Base-by-base conservation (phyloP, 2,113 vertebrate species). In the Ammodytes marinus region DNA sequence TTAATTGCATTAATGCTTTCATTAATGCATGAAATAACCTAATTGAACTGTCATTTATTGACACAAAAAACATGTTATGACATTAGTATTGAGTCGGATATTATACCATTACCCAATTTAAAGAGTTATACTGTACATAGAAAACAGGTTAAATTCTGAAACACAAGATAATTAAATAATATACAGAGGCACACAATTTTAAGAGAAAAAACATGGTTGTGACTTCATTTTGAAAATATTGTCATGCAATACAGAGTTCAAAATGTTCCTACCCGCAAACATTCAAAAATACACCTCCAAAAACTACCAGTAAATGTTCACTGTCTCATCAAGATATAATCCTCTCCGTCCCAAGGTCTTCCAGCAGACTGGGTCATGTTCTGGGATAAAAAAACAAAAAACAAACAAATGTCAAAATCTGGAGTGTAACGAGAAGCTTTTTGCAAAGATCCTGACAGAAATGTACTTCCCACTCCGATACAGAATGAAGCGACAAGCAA, bases 201-300 rank as follows among this genome's bases (percentile, higher is more conserved):
- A 60, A 60, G 42, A 55, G 8, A 0, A n/a, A 4, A 42, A 7
- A 4, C 3, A 7, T 15, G 35, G 40, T 52, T n/a, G 6, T 9
- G 3, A 11, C 43, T 73, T 27, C 53, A 73, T 45, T 85, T 63
- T 57, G 9, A 57, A 59, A 59, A 65, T 0, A 73, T 27, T 35
- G 1, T 10, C 4, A 57, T 46, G 10, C 5, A 54, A 80, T 1
- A 13, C 10, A 63, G 68, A 73, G 19, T 66, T 43, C 4, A 50
- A 85, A 82, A 61, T 0, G 1, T 47, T 80, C 90, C 54, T 90
- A 91, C 91, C 92, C 92, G 81, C 60, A 80, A 57, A 60, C 52
- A 69, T 65, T 55, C 27, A 76, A 53, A 64, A n/a, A n/a, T n/a
- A 19, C 40, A 67, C 10, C 40, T 13, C 9, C 2, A 54, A 52